These are phyloP conservation scores for Drosophila anomelani DNA, from an alignment of 2,888 invertebrate genomes.

Conservation along the genomic window DNA sequence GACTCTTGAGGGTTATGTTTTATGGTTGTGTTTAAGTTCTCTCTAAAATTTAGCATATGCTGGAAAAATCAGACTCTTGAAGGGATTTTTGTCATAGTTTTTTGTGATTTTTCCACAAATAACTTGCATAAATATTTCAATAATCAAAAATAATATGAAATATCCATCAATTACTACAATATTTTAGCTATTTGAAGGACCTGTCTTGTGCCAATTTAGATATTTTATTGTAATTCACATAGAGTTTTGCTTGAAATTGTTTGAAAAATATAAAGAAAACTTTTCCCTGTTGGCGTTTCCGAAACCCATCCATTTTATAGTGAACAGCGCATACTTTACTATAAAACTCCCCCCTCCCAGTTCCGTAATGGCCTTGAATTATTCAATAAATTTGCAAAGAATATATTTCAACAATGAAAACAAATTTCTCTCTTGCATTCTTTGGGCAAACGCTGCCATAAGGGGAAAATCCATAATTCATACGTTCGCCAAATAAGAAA, in stretches of 20 bases:
- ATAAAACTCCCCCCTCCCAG: background rate
- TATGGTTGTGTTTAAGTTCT: background rate
- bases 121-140: background rate
- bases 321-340: background rate
- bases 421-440: slow-evolving; percentile 48
- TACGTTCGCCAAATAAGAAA: slow-evolving; percentile 75
- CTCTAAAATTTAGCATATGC: background rate
- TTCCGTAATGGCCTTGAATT: slow-evolving; percentile 22
- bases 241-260: background rate
- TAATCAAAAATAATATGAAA: background rate
- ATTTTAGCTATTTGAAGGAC: background rate
- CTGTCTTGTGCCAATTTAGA: background rate
- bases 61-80: background rate
- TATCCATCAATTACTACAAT: background rate
- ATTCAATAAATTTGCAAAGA: slow-evolving; percentile 38
- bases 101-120: background rate
- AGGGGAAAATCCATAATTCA: slow-evolving; percentile 77
- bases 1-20: slow-evolving; percentile 7
- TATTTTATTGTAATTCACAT: background rate
- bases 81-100: background rate
- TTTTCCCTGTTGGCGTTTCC: background rate
- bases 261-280: background rate
- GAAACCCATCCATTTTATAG: slow-evolving; percentile 11
- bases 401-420: slow-evolving; percentile 64
- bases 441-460: slow-evolving; percentile 47